A percentile compares a stretch with the other conserved stretches of the same genome.
Conservation (phyloP, 1,140 invertebrate genomes). For the Neodiprion virginianus region DNA sequence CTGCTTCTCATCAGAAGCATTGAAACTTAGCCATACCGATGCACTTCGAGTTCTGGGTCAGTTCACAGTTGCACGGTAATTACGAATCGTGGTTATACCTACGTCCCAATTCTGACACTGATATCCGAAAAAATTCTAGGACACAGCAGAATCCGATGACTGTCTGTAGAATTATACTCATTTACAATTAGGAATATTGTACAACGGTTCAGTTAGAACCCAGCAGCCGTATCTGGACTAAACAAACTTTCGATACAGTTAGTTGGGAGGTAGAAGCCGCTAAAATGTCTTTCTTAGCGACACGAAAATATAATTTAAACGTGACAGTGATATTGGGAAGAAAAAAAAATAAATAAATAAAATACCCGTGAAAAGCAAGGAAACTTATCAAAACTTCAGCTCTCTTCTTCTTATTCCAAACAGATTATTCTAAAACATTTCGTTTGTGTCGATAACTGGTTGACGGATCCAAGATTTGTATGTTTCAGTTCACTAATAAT, state of each 20-base stretch:
- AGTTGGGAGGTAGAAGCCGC: not conserved
- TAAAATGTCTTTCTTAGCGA: not conserved
- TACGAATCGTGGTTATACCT: not conserved
- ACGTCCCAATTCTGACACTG: not conserved
- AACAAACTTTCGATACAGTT: not conserved
- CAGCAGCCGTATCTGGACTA: not conserved
- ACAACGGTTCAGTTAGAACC: not conserved
- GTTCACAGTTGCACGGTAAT: conserved; percentile 1
- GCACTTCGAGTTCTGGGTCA: conserved; percentile 3
- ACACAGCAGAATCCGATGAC: not conserved
- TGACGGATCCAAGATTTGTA: no score
- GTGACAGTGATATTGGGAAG: no score
- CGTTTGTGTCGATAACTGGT: no score
- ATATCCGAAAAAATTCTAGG: not conserved
- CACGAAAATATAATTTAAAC: no score
- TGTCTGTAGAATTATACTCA: not conserved
- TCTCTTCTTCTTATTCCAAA: not conserved
- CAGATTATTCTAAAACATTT: not conserved
- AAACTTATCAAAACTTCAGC: not conserved
- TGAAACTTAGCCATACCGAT: not conserved
- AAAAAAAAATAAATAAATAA: no score
- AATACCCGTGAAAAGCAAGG: not conserved
- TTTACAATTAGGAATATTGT: not conserved
- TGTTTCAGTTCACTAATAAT: no score
- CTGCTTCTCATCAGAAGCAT: no score